Conservation (phyloP, 2,797 vertebrate genomes). For the Petrocephalus sullivani region DNA sequence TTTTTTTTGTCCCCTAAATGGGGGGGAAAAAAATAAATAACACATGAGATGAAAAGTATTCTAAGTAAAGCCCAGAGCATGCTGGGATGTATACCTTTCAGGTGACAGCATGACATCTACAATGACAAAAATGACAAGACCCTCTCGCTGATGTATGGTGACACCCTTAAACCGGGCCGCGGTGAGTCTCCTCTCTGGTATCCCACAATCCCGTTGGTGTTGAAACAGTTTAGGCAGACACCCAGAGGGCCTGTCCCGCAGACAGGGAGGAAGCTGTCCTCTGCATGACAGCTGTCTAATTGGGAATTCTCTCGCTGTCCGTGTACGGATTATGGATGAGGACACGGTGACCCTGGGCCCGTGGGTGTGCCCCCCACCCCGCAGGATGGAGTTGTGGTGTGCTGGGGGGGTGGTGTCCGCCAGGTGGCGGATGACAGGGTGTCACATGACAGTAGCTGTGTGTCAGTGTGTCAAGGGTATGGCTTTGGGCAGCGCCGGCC, state of each 20-base stretch:
- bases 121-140: not conserved
- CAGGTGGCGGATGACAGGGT: conserved; percentile 75
- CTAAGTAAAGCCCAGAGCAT: not conserved
- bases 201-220: not conserved
- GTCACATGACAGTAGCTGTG: conserved; percentile 72
- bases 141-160: not conserved
- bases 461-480: conserved; percentile 77
- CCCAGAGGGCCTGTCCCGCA: conserved; percentile 64
- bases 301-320: conserved; percentile 77
- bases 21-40: not conserved
- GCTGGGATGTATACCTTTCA: not conserved
- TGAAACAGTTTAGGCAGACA: not conserved
- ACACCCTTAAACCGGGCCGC: conserved; percentile 22
- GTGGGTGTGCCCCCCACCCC: conserved; percentile 67
- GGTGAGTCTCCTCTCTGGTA: not conserved
- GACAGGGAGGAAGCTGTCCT: conserved; percentile 80
- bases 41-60: not conserved
- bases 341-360: conserved; percentile 75
- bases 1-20: not conserved
- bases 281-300: conserved; percentile 88
- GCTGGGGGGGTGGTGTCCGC: conserved; percentile 69
- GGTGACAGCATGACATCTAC: not conserved
- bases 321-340: conserved; percentile 80
- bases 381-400: conserved; percentile 62
- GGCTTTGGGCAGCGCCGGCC: conserved; percentile 50